Evolutionary conservation across 2,797 vertebrate genomes (phyloP).

Genomic region (Perdix hodgsoniae): DNA sequence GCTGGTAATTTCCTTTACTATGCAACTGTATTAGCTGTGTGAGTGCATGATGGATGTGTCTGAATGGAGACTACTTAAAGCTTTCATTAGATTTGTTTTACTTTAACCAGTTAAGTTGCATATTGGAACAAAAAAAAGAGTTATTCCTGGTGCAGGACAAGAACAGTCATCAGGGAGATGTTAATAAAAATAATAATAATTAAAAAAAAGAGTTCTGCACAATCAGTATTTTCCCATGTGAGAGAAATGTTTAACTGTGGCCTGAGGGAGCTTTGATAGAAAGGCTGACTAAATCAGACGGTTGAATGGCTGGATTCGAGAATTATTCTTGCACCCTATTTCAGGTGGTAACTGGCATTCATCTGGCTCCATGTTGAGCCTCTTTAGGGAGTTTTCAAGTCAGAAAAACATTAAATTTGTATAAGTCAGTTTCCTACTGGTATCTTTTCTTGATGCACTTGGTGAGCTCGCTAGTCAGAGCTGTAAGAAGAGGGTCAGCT

Average conservation of each 20-base stretch:
- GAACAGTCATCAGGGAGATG: neutral
- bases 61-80: neutral
- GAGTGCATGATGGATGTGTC: neutral
- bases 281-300: neutral
- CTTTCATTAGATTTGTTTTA: neutral
- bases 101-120: neutral
- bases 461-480: fast-evolving
- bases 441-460: neutral
- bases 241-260: neutral
- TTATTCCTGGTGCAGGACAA: neutral
- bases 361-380: neutral
- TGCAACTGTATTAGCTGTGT: neutral
- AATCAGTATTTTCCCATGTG: neutral
- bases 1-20: neutral
- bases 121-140: neutral
- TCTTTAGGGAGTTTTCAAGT: neutral
- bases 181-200: too few relatives aligned
- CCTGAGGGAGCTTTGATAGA: neutral
- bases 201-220: neutral
- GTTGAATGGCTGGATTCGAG: neutral
- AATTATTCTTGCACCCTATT: neutral
- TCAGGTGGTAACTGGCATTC: neutral
- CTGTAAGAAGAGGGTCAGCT: neutral
- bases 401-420: neutral
- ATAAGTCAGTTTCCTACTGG: neutral